Conservation (phyloP, 2,113 vertebrate species). For the Paradoxurus hermaphroditus region DNA sequence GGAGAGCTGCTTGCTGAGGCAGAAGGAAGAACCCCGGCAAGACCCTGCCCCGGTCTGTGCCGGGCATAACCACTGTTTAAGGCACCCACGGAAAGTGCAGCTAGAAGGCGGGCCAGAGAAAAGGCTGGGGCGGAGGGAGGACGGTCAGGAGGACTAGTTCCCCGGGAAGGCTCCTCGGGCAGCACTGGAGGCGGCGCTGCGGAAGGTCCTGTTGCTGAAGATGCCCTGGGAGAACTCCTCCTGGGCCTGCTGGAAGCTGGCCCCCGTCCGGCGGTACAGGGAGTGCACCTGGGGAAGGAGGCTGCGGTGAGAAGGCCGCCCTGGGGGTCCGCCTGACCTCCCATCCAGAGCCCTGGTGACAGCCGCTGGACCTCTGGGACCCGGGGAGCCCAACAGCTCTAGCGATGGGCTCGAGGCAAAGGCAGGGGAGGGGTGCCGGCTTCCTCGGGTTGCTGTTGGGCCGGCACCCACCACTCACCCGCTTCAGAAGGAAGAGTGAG, state of each 20-base stretch:
- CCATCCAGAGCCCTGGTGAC: background rate
- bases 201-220: slow-evolving; percentile 90
- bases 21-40: slow-evolving; percentile 1
- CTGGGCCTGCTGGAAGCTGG: slow-evolving; percentile 96
- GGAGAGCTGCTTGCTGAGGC: slow-evolving; percentile 51
- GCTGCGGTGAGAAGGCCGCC: background rate
- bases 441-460: fast-evolving
- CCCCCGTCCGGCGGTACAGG: slow-evolving; percentile 92
- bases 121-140: slow-evolving; percentile 6
- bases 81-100: slow-evolving; percentile 73
- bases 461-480: slow-evolving; percentile 82
- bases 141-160: slow-evolving; percentile 72
- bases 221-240: slow-evolving; percentile 95
- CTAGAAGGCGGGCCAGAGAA: slow-evolving; percentile 60
- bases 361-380: background rate
- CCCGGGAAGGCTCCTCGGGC: slow-evolving; percentile 88
- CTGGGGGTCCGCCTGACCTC: background rate
- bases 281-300: slow-evolving; percentile 88
- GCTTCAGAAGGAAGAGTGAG: slow-evolving; percentile 92
- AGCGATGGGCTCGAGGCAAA: background rate
- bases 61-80: slow-evolving; percentile 56
- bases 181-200: slow-evolving; percentile 84
- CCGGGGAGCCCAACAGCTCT: background rate
- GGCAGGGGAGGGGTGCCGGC: background rate
- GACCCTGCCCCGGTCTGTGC: slow-evolving; percentile 45